Conservation (phyloP, 2,113 vertebrate species). For the Prinia subflava region DNA sequence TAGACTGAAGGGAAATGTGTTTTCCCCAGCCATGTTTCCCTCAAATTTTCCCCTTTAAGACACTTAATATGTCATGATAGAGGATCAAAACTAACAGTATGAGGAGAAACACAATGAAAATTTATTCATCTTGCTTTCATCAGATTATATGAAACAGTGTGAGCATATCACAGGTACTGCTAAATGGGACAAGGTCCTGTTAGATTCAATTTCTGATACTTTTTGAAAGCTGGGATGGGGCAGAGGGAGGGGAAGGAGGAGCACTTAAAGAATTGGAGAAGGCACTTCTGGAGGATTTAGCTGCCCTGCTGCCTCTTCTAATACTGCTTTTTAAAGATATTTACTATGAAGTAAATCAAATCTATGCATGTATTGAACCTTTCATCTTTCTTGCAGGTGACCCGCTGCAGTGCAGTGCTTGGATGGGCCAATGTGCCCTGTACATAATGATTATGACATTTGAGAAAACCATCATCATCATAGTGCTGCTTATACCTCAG, state of each 20-base stretch:
- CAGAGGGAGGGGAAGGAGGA: not conserved
- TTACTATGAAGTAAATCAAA: not conserved
- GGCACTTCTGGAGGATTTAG: not conserved
- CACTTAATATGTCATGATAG: not conserved
- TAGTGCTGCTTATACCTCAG: constrained; percentile 93
- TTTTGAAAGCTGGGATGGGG: not conserved
- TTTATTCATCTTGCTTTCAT: not conserved
- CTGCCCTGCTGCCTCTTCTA: not conserved
- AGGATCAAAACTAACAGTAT: not conserved
- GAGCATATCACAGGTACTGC: not conserved
- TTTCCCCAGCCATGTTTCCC: not conserved
- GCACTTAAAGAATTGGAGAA: not conserved
- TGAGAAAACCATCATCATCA: constrained; percentile 94
- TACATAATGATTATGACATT: constrained; percentile 98
- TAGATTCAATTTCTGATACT: not conserved
- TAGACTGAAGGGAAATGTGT: not conserved
- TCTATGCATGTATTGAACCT: not conserved
- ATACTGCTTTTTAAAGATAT: not conserved
- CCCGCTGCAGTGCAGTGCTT: constrained; percentile 90
- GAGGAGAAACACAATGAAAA: not conserved
- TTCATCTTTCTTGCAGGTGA: constrained; percentile 79
- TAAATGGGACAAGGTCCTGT: not conserved
- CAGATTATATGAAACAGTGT: not conserved
- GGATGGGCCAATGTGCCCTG: constrained; percentile 92
- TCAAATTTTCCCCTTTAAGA: not conserved